phyloP scores from a whole-genome alignment of 2,888 invertebrate genomes.

The Drosophila lacicola region DNA sequence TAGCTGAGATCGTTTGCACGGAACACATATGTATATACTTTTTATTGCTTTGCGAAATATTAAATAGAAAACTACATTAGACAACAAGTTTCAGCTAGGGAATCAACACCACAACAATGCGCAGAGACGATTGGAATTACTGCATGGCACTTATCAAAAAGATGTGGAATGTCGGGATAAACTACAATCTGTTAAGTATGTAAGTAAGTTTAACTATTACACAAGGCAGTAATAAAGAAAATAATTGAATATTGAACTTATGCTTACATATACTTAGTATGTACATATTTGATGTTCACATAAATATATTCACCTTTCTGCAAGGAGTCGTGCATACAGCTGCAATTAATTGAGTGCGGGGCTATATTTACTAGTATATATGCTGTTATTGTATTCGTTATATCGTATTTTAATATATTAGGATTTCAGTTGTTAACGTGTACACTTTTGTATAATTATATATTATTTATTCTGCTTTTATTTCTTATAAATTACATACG shows the following conservation, averaged over 20 bases:
- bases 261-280: constrained; percentile 37
- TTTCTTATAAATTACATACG: constrained; percentile 45
- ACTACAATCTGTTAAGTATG: too few species aligned
- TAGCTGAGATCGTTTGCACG: constrained; percentile 37
- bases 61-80: not conserved
- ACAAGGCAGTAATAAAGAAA: not conserved
- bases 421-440: constrained; percentile 28
- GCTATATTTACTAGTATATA: constrained; percentile 52
- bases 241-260: constrained; percentile 28
- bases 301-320: constrained; percentile 76
- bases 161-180: not conserved
- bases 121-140: not conserved
- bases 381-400: constrained; percentile 42
- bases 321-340: constrained; percentile 81
- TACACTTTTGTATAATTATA: constrained; percentile 38
- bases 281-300: constrained; percentile 46
- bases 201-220: too few species aligned
- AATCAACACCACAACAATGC: not conserved
- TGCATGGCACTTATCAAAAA: not conserved
- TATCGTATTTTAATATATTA: constrained; percentile 18
- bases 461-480: constrained; percentile 31
- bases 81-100: constrained; percentile 10
- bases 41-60: constrained; percentile 11
- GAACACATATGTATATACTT: not conserved
- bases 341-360: constrained; percentile 74